Conservation (phyloP, 2,113 vertebrate species). For the Petromus typicus region DNA sequence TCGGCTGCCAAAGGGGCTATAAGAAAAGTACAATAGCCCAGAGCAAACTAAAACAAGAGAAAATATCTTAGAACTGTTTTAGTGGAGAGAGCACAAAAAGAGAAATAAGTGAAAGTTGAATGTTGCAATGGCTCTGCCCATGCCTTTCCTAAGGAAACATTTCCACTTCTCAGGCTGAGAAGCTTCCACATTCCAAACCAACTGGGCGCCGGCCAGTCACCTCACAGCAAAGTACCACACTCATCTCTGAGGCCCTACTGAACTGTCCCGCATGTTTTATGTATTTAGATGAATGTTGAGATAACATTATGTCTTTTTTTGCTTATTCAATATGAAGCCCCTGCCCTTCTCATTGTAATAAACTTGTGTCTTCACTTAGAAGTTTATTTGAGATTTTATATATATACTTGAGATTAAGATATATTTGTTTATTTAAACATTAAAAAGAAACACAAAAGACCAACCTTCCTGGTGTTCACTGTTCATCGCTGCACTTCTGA, state of each 20-base stretch:
- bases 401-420: neutral
- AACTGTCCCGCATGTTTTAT: neutral
- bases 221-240: neutral
- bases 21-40: neutral
- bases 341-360: neutral
- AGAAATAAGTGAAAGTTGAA: neutral
- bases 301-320: neutral
- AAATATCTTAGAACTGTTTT: neutral
- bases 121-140: neutral
- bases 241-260: neutral
- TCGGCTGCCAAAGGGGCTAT: neutral
- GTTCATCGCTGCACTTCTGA: neutral
- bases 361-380: neutral
- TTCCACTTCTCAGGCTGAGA: neutral
- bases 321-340: neutral
- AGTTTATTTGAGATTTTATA: neutral
- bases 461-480: neutral
- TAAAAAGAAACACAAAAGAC: neutral
- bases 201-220: neutral
- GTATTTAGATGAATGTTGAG: neutral
- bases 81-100: neutral
- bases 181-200: neutral
- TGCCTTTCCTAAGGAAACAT: neutral
- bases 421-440: neutral
- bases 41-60: neutral